phyloP scores from a whole-genome alignment of 1,140 invertebrate genomes.

The Heliconius eleuchia region DNA sequence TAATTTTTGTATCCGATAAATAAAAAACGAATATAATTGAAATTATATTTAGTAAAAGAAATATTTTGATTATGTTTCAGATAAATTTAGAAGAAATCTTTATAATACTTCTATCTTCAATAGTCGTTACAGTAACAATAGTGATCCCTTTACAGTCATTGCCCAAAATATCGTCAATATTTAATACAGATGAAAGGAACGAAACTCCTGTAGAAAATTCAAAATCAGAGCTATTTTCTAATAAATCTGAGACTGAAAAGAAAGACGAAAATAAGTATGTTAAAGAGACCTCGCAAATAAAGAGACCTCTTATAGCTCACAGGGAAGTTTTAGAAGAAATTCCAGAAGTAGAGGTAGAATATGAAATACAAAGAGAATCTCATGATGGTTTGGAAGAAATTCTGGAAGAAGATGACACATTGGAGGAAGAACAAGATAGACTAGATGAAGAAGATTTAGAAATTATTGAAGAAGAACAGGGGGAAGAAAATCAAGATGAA shows the following conservation, averaged over 20 bases:
- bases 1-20: too few species aligned
- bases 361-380: constrained; percentile 65
- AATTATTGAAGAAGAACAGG: constrained; percentile 61
- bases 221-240: constrained; percentile 21
- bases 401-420: constrained; percentile 76
- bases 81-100: constrained; percentile 71
- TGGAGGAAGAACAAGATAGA: constrained; percentile 62
- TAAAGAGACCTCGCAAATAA: constrained; percentile 46
- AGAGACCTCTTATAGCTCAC: constrained; percentile 62
- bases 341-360: constrained; percentile 70
- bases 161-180: constrained; percentile 78
- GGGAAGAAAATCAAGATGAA: constrained; percentile 37
- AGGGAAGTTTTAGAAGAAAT: constrained; percentile 74
- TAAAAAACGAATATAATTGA: background rate
- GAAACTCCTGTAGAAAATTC: background rate
- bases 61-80: constrained; percentile 54
- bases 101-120: constrained; percentile 78
- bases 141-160: constrained; percentile 87
- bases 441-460: constrained; percentile 63
- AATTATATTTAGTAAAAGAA: constrained; percentile 21
- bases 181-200: background rate
- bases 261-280: constrained; percentile 38
- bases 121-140: constrained; percentile 84
- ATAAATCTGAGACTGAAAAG: constrained; percentile 30
- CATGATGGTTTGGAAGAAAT: constrained; percentile 71